Evolutionary conservation across 2,888 invertebrate genomes (phyloP).

Genomic region (Rutpela maculata): DNA sequence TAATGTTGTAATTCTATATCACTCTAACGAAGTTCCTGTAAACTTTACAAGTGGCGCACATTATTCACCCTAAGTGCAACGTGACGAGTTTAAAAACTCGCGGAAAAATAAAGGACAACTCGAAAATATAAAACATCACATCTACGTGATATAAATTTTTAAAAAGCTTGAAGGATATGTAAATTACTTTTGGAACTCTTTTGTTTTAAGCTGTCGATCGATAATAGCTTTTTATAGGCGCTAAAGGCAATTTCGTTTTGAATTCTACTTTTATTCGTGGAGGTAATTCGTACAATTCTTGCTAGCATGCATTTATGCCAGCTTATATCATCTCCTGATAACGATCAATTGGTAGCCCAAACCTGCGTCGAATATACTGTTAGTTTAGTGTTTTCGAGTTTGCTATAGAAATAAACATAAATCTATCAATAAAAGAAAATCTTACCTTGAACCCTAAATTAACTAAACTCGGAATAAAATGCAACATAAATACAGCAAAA

Average conservation of each 20-base stretch:
- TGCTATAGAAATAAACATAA: too few species aligned
- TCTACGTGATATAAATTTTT: not conserved
- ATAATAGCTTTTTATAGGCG: not conserved
- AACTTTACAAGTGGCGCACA: not conserved
- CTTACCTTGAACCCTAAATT: too few species aligned
- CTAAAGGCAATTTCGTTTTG: not conserved
- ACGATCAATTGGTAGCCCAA: too few species aligned
- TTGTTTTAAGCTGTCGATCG: not conserved
- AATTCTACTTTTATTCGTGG: too few species aligned
- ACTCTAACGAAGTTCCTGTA: not conserved
- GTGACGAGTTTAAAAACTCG: not conserved
- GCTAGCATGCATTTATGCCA: too few species aligned
- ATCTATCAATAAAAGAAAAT: too few species aligned
- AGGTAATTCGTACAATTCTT: too few species aligned
- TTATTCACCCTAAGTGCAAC: not conserved
- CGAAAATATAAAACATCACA: not conserved
- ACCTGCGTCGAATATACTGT: too few species aligned
- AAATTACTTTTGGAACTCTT: not conserved
- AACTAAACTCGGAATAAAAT: too few species aligned
- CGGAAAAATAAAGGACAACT: not conserved
- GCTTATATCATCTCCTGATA: too few species aligned
- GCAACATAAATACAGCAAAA: too few species aligned
- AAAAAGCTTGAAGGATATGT: not conserved
- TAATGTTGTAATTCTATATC: not conserved
- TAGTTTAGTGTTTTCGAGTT: too few species aligned